Conservation (phyloP, 2,888 invertebrate species). For the Rotaria macrura region DNA sequence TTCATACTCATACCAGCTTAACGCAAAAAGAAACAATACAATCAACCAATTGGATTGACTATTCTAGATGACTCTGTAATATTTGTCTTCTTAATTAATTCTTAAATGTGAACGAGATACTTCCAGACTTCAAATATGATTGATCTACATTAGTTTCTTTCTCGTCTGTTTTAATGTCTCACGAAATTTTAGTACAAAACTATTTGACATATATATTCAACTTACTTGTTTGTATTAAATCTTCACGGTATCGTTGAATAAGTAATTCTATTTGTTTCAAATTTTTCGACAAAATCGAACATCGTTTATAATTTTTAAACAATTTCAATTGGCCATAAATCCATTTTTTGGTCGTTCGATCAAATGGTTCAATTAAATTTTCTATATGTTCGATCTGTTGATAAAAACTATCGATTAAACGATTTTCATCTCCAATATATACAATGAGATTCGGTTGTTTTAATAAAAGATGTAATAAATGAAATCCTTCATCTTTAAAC, state of each 20-base stretch:
- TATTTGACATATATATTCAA: not conserved
- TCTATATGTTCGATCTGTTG: not conserved
- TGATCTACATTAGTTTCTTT: too few species aligned
- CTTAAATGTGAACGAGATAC: too few species aligned
- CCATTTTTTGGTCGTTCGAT: not conserved
- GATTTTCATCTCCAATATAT: not conserved
- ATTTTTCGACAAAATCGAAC: not conserved
- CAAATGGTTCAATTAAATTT: not conserved
- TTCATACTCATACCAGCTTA: too few species aligned
- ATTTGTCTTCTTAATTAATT: too few species aligned
- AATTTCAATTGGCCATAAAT: not conserved
- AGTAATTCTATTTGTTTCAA: not conserved
- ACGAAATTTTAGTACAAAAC: not conserved
- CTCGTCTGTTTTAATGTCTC: not conserved
- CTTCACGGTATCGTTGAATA: not conserved
- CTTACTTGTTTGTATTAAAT: too few species aligned
- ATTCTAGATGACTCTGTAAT: too few species aligned
- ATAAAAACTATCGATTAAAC: not conserved
- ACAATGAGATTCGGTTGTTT: not conserved
- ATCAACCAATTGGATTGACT: too few species aligned
- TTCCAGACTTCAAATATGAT: too few species aligned
- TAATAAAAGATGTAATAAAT: not conserved
- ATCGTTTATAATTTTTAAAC: not conserved
- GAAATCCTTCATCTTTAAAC: constrained; percentile 26
- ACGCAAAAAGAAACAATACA: too few species aligned